phyloP scores from a whole-genome alignment of 1,140 invertebrate species.

The Brachionus calyciflorus region DNA sequence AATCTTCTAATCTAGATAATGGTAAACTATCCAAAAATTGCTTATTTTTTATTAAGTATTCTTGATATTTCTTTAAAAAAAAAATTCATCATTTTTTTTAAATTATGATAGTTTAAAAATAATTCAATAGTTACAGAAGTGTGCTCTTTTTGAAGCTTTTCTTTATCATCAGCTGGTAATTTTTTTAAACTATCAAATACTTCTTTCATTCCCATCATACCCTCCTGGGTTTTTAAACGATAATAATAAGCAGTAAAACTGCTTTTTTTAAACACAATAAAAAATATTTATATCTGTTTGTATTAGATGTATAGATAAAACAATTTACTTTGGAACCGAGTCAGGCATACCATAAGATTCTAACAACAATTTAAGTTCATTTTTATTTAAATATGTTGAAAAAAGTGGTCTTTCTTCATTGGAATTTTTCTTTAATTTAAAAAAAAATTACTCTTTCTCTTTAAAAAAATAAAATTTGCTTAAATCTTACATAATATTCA shows the following conservation, averaged over 20 bases:
- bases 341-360: conserved; percentile 27
- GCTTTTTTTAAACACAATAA: not conserved
- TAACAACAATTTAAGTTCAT: not conserved
- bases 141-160: not conserved
- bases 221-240: not conserved
- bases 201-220: not conserved
- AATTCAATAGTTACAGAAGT: not conserved
- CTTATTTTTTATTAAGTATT: not conserved
- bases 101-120: not conserved
- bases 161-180: not conserved
- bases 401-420: not conserved
- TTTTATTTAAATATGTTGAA: conserved; percentile 1
- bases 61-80: not conserved
- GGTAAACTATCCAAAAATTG: conserved; percentile 11
- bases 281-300: not conserved
- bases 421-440: not conserved
- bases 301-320: not conserved
- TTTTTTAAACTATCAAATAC: not conserved
- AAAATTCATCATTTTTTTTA: not conserved
- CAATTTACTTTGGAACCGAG: conserved; percentile 8
- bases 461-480: not conserved
- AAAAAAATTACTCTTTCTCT: not conserved
- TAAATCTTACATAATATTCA: conserved; percentile 26
- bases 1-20: not conserved
- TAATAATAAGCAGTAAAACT: conserved; percentile 14